A percentile compares a stretch with the other conserved stretches of the same genome.
These are phyloP conservation scores for Acrossocheilus wenchowensis DNA, from an alignment of 2,797 vertebrate genomes.

Conservation along the genomic window DNA sequence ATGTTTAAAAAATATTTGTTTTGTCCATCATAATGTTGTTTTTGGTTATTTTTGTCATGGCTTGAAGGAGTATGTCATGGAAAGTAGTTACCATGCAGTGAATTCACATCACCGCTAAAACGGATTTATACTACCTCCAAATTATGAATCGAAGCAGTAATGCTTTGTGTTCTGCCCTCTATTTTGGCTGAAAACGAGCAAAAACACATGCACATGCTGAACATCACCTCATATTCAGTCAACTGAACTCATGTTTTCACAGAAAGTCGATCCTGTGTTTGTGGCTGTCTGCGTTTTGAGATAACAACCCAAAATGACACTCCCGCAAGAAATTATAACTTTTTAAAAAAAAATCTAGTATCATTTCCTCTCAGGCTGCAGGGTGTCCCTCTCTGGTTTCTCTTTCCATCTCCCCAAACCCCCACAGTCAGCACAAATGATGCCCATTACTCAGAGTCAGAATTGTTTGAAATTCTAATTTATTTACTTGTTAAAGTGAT, in stretches of 20 bases:
- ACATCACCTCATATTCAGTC: not conserved
- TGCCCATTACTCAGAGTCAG: not conserved
- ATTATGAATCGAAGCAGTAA: not conserved
- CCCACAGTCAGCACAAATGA: conserved; percentile 3
- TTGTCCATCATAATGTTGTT: not conserved
- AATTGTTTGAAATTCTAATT: not conserved
- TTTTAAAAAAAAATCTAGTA: not conserved
- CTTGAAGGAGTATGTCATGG: not conserved
- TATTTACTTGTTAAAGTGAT: not conserved
- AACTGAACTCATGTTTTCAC: not conserved
- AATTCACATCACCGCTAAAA: not conserved
- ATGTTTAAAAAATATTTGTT: no score
- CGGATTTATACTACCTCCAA: not conserved
- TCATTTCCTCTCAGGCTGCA: conserved; percentile 17
- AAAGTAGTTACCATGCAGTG: not conserved
- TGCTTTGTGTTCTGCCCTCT: not conserved
- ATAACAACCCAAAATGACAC: conserved; percentile 4
- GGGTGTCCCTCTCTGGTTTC: not conserved
- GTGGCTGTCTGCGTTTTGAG: not conserved
- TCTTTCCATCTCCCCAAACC: not conserved
- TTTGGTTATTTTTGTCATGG: not conserved
- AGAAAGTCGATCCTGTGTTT: not conserved
- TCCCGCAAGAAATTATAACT: conserved; percentile 4
- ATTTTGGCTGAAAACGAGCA: not conserved
- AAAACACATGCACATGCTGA: not conserved